phyloP scores from a whole-genome alignment of 2,888 invertebrate genomes.

The Leptura quadrifasciata region DNA sequence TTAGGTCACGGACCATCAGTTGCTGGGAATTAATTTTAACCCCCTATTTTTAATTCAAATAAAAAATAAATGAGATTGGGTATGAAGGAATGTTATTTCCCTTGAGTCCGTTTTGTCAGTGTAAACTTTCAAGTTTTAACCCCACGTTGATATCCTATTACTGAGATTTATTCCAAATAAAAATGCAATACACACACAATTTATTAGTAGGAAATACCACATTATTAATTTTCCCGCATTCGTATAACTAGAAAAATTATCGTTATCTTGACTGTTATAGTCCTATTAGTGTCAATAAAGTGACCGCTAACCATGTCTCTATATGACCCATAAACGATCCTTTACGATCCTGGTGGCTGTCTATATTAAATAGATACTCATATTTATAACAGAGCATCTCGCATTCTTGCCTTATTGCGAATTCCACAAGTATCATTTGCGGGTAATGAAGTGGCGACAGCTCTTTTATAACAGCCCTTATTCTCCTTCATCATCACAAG shows the following conservation, averaged over 20 bases:
- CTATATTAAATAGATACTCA: constrained; percentile 73
- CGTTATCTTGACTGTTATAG: constrained; percentile 4
- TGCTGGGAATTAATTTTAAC: too few relatives aligned
- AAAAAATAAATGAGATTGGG: too few relatives aligned
- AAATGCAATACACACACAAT: neutral
- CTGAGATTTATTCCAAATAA: neutral
- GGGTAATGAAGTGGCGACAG: constrained; percentile 71
- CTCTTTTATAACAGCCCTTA: constrained; percentile 58
- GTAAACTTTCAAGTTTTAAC: neutral
- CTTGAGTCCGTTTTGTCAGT: neutral
- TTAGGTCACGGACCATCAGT: too few relatives aligned
- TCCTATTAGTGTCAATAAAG: constrained; percentile 52
- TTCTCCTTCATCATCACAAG: constrained; percentile 37
- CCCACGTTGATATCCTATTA: neutral
- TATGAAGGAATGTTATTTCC: too few relatives aligned
- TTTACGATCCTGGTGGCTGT: constrained; percentile 56
- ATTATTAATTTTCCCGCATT: neutral
- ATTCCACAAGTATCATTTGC: constrained; percentile 74
- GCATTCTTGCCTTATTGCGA: constrained; percentile 75
- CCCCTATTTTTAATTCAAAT: too few relatives aligned
- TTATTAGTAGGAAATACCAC: neutral
- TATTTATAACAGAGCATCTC: constrained; percentile 70
- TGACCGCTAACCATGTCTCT: constrained; percentile 55
- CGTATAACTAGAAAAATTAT: neutral
- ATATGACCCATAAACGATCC: constrained; percentile 63